These are phyloP conservation scores for Halisarca cf. caerulea DNA, from an alignment of 37 sponge, comb jelly and placozoan genomes.

Conservation along the genomic window DNA sequence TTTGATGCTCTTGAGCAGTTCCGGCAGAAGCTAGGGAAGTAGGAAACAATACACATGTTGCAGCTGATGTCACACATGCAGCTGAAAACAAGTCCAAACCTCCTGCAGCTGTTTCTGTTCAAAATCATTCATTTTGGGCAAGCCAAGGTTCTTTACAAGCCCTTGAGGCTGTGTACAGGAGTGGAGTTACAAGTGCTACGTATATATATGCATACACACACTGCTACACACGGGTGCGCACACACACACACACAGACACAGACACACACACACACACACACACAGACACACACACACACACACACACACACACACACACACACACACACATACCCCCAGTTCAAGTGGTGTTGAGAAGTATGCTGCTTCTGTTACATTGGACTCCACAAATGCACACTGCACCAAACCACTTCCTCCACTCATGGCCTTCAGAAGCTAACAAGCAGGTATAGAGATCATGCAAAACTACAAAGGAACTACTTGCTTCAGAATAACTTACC, in stretches of 20 bases:
- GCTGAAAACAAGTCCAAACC: background rate
- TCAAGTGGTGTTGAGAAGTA: constrained; percentile 93
- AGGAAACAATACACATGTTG: background rate
- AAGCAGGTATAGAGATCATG: background rate
- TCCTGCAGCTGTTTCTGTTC: constrained; percentile 59
- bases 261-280: background rate
- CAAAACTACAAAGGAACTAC: background rate
- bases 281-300: background rate
- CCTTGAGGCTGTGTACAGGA: constrained; percentile 43
- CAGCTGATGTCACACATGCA: background rate
- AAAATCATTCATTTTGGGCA: constrained; percentile 81
- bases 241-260: background rate
- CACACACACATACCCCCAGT: constrained; percentile 64
- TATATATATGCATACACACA: too few species aligned
- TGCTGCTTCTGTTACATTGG: constrained; percentile 76
- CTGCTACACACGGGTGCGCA: too few species aligned
- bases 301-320: background rate
- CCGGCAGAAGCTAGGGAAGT: constrained; percentile 69
- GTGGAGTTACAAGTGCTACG: too few species aligned
- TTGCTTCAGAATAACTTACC: constrained; percentile 41
- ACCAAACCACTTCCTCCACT: constrained; percentile 76
- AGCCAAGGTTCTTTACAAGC: constrained; percentile 78
- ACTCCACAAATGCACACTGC: constrained; percentile 95
- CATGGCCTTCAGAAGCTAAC: constrained; percentile 68
- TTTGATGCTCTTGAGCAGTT: constrained; percentile 82